Conservation (phyloP, 2,113 vertebrate genomes). For the Hiodon tergisus region DNA sequence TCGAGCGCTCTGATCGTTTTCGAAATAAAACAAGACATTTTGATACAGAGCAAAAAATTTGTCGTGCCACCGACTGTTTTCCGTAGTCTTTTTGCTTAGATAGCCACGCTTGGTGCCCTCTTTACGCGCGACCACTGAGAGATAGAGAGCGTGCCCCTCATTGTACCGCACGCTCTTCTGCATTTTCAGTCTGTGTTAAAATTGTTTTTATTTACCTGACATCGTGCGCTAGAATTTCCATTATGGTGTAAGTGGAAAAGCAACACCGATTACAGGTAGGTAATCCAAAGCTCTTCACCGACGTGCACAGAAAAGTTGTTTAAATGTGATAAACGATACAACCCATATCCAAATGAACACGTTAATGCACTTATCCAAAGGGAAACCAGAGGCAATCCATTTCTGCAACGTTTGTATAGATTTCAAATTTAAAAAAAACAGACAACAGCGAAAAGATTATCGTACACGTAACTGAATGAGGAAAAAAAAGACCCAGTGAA, state of each 20-base stretch:
- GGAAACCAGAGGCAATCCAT: slow-evolving; percentile 40
- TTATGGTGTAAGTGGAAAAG: slow-evolving; percentile 18
- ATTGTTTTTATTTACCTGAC: slow-evolving; percentile 37
- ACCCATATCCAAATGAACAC: slow-evolving; percentile 38
- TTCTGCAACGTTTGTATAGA: not conserved
- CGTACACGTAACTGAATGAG: slow-evolving; percentile 10
- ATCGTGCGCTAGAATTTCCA: slow-evolving; percentile 25
- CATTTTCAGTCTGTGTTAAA: slow-evolving; percentile 61
- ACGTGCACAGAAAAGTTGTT: slow-evolving; percentile 56
- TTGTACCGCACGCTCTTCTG: slow-evolving; percentile 95
- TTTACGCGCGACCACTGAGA: slow-evolving; percentile 84
- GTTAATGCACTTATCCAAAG: slow-evolving; percentile 27
- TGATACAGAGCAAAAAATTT: slow-evolving; percentile 96
- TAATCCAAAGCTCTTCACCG: slow-evolving; percentile 31
- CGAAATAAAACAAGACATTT: slow-evolving; percentile 95
- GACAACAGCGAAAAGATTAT: slow-evolving; percentile 1
- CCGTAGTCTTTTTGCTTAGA: slow-evolving; percentile 87
- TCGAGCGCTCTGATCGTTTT: slow-evolving; percentile 86
- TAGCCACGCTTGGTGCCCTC: slow-evolving; percentile 88
- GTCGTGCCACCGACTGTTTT: slow-evolving; percentile 94
- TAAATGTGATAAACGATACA: slow-evolving; percentile 36
- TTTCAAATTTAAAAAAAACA: not conserved
- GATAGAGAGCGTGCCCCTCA: slow-evolving; percentile 89
- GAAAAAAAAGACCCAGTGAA: slow-evolving; percentile 37
- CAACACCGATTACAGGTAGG: not conserved